A percentile compares a stretch with the other conserved stretches of the same genome.
Evolutionary conservation across 2,797 vertebrate species (phyloP).

Genomic region (Dendrocincla fuliginosa): DNA sequence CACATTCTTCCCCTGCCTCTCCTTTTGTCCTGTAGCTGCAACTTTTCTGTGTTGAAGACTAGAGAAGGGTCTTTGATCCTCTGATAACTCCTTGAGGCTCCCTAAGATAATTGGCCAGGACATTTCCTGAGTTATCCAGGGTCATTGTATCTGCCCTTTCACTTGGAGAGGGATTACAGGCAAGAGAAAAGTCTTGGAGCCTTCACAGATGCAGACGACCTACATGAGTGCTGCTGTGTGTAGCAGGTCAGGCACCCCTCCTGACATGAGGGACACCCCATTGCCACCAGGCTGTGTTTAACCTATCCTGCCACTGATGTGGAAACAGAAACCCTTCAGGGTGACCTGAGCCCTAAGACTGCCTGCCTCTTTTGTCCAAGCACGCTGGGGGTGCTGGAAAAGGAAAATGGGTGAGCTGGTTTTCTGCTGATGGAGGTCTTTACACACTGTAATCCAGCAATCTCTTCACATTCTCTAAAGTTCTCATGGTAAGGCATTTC

Average conservation of each 20-base stretch:
- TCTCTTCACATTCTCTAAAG: background rate
- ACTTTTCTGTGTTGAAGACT: slow-evolving; percentile 50
- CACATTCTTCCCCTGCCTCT: slow-evolving; percentile 43
- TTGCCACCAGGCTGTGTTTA: background rate
- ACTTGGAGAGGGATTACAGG: slow-evolving; percentile 43
- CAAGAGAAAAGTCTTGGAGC: slow-evolving; percentile 52
- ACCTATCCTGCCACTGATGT: background rate
- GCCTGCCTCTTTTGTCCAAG: background rate
- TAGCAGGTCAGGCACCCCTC: slow-evolving; percentile 43
- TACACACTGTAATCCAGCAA: background rate
- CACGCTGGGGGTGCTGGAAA: background rate
- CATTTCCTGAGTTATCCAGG: slow-evolving; percentile 44
- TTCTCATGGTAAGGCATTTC: background rate
- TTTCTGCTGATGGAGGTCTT: background rate
- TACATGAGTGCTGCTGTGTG: background rate
- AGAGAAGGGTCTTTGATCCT: slow-evolving; percentile 58
- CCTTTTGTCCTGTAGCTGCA: slow-evolving; percentile 45
- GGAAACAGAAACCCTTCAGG: background rate
- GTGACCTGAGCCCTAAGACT: background rate
- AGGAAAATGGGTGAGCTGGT: background rate
- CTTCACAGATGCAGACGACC: slow-evolving; percentile 40
- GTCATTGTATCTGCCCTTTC: slow-evolving; percentile 63
- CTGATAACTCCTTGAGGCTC: slow-evolving; percentile 59
- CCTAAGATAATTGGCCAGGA: slow-evolving; percentile 61
- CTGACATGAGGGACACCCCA: slow-evolving; percentile 10